Conservation (phyloP, 2,113 vertebrate genomes). For the Chauna torquata region DNA sequence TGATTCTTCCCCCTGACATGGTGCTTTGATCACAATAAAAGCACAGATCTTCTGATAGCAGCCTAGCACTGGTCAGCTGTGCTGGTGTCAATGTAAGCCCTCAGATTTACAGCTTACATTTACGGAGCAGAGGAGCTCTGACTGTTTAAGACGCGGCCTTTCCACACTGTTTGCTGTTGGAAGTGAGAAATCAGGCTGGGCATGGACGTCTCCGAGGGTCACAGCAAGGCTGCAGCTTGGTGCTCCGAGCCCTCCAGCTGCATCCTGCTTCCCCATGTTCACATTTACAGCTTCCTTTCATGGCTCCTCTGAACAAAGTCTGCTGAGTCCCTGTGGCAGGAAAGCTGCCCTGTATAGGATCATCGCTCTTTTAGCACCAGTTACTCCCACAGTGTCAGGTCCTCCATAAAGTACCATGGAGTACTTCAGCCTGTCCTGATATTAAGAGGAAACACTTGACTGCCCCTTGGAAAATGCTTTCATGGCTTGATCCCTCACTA, state of each 20-base stretch:
- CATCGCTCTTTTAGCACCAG: rapidly evolving
- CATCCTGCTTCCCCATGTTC: neutral
- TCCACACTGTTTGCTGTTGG: neutral
- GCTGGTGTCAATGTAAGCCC: neutral
- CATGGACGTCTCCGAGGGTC: neutral
- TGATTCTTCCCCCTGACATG: neutral
- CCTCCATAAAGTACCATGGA: rapidly evolving
- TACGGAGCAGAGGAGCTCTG: neutral
- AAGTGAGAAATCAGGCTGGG: neutral
- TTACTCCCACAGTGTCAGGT: neutral
- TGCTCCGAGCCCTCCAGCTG: neutral
- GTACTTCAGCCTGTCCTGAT: rapidly evolving
- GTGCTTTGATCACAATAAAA: neutral
- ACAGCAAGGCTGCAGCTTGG: neutral
- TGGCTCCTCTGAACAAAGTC: neutral
- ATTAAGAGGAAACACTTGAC: rapidly evolving
- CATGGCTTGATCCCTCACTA: neutral
- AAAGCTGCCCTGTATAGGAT: neutral
- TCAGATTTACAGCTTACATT: neutral
- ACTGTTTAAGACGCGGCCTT: neutral
- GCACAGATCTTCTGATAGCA: neutral
- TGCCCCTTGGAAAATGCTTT: neutral
- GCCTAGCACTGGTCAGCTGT: neutral
- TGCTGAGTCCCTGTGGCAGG: neutral
- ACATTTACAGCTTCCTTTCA: neutral